A percentile compares a stretch with the other conserved stretches of the same genome.
Evolutionary conservation across 2,797 vertebrate species (phyloP).

Genomic region (Arctocebus calabarensis): DNA sequence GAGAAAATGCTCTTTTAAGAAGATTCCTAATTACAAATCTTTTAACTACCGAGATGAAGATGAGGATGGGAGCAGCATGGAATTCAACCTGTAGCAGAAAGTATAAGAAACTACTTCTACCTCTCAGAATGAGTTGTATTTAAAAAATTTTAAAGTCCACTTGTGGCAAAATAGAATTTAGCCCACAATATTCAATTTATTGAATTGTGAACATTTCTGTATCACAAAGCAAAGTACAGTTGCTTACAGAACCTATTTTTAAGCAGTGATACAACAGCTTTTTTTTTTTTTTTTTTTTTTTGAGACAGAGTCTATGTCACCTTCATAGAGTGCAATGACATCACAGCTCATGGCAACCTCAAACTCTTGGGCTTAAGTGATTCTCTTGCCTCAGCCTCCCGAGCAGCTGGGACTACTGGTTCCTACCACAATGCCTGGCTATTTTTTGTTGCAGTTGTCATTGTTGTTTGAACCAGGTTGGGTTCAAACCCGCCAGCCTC

Average conservation of each 20-base stretch:
- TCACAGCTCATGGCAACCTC: no score
- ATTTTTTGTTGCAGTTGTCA: no score
- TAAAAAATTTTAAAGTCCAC: constrained; percentile 18
- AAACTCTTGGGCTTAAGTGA: no score
- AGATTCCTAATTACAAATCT: constrained; percentile 7
- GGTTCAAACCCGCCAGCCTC: no score
- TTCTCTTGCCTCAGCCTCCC: no score
- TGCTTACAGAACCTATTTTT: background rate
- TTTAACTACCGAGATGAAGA: background rate
- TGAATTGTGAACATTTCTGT: background rate
- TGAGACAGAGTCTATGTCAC: no score
- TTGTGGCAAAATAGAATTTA: constrained; percentile 12
- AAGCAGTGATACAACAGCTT: background rate
- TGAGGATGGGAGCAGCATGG: background rate
- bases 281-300: no score
- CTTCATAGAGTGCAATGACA: no score
- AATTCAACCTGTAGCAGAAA: background rate
- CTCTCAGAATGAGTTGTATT: background rate
- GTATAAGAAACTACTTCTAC: background rate
- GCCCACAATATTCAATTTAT: constrained; percentile 10
- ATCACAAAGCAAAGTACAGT: constrained; percentile 7
- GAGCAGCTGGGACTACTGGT: no score
- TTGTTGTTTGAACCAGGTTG: no score
- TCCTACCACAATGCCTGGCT: no score
- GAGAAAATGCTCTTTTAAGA: constrained; percentile 4